A percentile compares a stretch with the other conserved stretches of the same genome.
Evolutionary conservation across 1,140 invertebrate species (phyloP).

Genomic region (Tribolium madens): DNA sequence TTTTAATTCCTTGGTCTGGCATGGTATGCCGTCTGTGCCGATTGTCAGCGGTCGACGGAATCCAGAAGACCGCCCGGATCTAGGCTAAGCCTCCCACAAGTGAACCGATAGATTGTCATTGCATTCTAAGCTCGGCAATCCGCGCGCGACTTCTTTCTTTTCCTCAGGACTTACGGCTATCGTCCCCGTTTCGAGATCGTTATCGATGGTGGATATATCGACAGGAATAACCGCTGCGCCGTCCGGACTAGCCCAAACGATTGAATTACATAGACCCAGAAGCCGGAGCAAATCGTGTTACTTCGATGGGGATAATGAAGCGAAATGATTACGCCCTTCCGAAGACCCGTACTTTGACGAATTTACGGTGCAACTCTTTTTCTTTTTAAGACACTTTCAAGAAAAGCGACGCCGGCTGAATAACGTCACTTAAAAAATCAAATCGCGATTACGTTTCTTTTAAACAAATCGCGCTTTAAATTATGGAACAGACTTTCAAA

Average conservation of each 20-base stretch:
- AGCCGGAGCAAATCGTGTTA: constrained; percentile 24
- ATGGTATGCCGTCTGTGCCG: no score
- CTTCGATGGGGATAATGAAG: constrained; percentile 28
- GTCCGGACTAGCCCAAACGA: constrained; percentile 8
- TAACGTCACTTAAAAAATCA: constrained; percentile 14
- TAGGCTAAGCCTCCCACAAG: constrained; percentile 52
- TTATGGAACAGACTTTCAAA: constrained; percentile 20
- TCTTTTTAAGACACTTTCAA: neutral
- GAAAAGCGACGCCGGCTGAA: constrained; percentile 3
- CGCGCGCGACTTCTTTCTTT: constrained; percentile 47
- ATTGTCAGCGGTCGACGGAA: constrained; percentile 22
- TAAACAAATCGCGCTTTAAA: constrained; percentile 10
- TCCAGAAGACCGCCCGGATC: constrained; percentile 44
- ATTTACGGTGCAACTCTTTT: constrained; percentile 5
- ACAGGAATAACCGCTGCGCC: neutral
- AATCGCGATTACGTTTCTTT: neutral
- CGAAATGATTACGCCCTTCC: constrained; percentile 25
- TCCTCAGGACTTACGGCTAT: constrained; percentile 2
- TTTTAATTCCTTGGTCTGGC: no score
- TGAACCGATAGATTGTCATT: constrained; percentile 57
- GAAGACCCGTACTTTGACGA: neutral
- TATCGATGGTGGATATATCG: constrained; percentile 27
- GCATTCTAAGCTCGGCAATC: constrained; percentile 52
- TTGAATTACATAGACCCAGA: constrained; percentile 29
- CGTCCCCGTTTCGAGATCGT: constrained; percentile 29